phyloP scores from a whole-genome alignment of 2,888 invertebrate species.

The Dermolepida albohirtum region DNA sequence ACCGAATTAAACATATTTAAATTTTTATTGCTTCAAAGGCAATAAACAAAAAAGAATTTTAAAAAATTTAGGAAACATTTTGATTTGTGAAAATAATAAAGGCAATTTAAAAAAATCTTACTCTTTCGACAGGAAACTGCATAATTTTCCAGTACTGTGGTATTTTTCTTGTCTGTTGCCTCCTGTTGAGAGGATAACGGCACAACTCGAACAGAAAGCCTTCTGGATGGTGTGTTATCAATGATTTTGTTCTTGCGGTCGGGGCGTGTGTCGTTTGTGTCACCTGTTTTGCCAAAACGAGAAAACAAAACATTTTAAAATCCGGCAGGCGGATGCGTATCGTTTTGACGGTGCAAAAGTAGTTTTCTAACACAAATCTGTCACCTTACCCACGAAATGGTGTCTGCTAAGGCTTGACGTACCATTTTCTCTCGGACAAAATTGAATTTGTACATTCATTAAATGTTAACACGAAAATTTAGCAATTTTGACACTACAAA shows the following conservation, averaged over 20 bases:
- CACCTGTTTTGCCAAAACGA: constrained; percentile 19
- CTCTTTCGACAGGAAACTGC: constrained; percentile 19
- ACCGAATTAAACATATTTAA: too few relatives aligned
- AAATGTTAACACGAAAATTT: constrained; percentile 42
- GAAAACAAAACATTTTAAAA: constrained; percentile 12
- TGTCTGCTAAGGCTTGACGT: constrained; percentile 16
- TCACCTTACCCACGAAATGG: constrained; percentile 17
- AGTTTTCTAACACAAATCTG: neutral
- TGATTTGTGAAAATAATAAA: too few relatives aligned
- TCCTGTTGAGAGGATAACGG: constrained; percentile 1
- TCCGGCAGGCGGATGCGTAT: too few relatives aligned
- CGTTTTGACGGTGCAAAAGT: neutral
- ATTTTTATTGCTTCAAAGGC: too few relatives aligned
- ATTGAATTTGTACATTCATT: constrained; percentile 39
- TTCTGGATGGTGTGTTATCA: constrained; percentile 14
- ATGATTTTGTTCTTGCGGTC: constrained; percentile 23
- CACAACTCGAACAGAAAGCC: constrained; percentile 29
- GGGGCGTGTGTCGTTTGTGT: constrained; percentile 9
- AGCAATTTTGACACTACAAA: constrained; percentile 36
- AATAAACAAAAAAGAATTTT: neutral
- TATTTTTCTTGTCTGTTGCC: neutral
- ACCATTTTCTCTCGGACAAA: constrained; percentile 29
- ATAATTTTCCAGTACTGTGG: constrained; percentile 26
- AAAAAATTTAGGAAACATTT: too few relatives aligned
- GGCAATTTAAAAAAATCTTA: neutral